A percentile compares a stretch with the other conserved stretches of the same genome.
Conservation (phyloP, 2,113 vertebrate species). For the Xenopus tropicalis region UCB_Xtro_10.0 CM004447.2:23770001-23770500, state of each 20-base stretch:
- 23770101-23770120: not conserved
- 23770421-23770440: slow-evolving; percentile 52
- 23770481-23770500: slow-evolving; percentile 47
- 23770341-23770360: not conserved
- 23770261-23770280: slow-evolving; percentile 45
- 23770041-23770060: slow-evolving; percentile 66
- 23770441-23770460: slow-evolving; percentile 52
- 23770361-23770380: too few species aligned
- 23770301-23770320: too few species aligned
- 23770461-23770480: slow-evolving; percentile 58
- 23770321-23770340: too few species aligned
- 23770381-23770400: not conserved
- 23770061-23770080: not conserved
- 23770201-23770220: slow-evolving; percentile 44
- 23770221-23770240: slow-evolving; percentile 47
- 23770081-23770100: not conserved
- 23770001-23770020: slow-evolving; percentile 77
- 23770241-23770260: slow-evolving; percentile 46
- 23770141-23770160: slow-evolving; percentile 65
- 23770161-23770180: slow-evolving; percentile 60
- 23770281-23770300: too few species aligned
- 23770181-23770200: slow-evolving; percentile 39
- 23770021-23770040: slow-evolving; percentile 74
- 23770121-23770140: too few species aligned
- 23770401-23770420: slow-evolving; percentile 11